phyloP scores from a whole-genome alignment of 2,888 invertebrate species.

The Dione juno region DNA sequence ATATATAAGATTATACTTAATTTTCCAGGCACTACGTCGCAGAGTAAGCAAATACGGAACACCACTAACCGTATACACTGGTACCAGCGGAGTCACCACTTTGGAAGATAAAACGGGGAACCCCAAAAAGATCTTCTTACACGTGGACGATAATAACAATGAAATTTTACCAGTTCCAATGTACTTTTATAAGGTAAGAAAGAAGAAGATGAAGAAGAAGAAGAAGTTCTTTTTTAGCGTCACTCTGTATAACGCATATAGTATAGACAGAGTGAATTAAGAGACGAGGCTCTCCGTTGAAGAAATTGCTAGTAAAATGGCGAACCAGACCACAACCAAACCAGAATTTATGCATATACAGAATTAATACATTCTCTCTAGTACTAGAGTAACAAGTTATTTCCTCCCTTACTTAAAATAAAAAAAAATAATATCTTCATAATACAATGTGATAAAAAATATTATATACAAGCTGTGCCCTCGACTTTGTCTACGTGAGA shows the following conservation, averaged over 20 bases:
- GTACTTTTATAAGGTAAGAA: constrained; percentile 70
- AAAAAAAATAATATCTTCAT: no score
- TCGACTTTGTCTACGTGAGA: no score
- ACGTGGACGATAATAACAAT: constrained; percentile 66
- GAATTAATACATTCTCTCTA: no score
- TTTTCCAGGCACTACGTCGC: constrained; percentile 62
- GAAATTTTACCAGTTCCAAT: constrained; percentile 67
- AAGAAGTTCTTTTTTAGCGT: background rate
- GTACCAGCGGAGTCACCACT: constrained; percentile 59
- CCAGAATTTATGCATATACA: no score
- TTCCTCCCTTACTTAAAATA: no score
- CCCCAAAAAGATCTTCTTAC: constrained; percentile 54
- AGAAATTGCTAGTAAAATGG: no score
- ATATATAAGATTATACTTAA: background rate
- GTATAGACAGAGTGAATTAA: background rate
- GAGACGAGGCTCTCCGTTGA: no score
- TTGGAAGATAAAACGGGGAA: constrained; percentile 52
- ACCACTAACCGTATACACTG: constrained; percentile 61
- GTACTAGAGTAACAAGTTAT: no score
- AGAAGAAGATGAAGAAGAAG: no score
- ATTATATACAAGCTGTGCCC: no score
- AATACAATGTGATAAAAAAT: no score
- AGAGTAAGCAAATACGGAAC: constrained; percentile 52
- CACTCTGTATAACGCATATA: background rate
- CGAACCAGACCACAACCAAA: no score